These are phyloP conservation scores for Mesorhabditis belari DNA, from an alignment of 2,888 invertebrate species.

Conservation along the genomic window DNA sequence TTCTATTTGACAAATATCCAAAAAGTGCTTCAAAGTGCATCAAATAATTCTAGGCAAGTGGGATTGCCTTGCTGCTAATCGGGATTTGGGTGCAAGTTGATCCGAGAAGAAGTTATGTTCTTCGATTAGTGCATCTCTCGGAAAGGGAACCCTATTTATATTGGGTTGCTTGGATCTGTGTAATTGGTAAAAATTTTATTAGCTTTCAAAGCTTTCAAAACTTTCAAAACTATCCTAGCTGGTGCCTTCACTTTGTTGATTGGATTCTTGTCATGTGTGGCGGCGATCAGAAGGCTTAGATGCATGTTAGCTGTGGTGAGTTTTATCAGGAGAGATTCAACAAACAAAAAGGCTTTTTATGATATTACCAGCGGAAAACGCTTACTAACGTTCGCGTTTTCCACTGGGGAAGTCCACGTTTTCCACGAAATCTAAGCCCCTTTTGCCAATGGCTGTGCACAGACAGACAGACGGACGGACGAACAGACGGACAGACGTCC, in stretches of 20 bases:
- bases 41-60: constrained; percentile 19
- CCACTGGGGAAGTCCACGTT: no score
- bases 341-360: no score
- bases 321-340: no score
- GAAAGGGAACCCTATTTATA: constrained; percentile 39
- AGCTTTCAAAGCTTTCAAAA: constrained; percentile 11
- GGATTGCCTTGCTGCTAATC: constrained; percentile 41
- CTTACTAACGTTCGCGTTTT: no score
- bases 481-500: no score
- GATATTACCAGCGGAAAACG: no score
- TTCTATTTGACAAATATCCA: no score
- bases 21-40: no score
- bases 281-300: constrained; percentile 38
- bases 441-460: no score
- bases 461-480: no score
- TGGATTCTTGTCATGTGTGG: constrained; percentile 47
- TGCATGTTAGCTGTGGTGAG: constrained; percentile 43
- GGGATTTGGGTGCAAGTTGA: constrained; percentile 50
- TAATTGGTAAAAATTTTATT: neutral
- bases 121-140: constrained; percentile 49
- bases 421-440: no score
- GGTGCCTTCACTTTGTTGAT: constrained; percentile 40
- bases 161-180: neutral
- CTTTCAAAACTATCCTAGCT: constrained; percentile 32
- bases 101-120: constrained; percentile 45